Base-by-base conservation (phyloP, 2,113 vertebrate species). In the Aleadryas rufinucha region DNA sequence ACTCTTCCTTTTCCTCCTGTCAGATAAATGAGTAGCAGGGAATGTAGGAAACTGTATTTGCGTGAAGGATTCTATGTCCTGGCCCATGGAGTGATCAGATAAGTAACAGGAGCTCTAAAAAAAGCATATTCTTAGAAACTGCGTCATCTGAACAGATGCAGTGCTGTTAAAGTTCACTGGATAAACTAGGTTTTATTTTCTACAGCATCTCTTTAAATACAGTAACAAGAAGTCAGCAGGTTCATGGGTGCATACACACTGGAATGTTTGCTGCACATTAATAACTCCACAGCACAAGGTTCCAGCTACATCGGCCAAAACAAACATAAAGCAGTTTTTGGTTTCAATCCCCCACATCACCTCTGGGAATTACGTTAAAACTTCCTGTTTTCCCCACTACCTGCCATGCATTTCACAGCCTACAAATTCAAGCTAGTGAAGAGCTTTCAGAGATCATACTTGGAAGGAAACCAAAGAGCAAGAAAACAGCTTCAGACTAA, bases 191-290 rank as follows among this genome's bases (percentile, higher is more conserved):
- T 71, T 93, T 94, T 96, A 89, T 96, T 96, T 94, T 93, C 91
- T 92, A 71, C 91, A 89, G 60, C 91, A 89, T 65, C 69, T 82
- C 61, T 95, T 95, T 97, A 96, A 96, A 95, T 84, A 92, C 87
- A 69, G 89, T 16, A 95, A 94, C 80, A 54, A 96, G 87, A 91
- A 95, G 94, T 82, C 95, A 97, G 72, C 91, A 95, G 91, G 95
- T 95, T 75, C 94, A 87, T 45, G 77, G 77, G 61, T 92, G 84
- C 63, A 47, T 91, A 64, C 69, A 31, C 82, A 71, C 75, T 95
- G 92, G 90, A 92, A 97, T 85, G 77, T 90, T 97, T 89, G 42
- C 89, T 85, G 76, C 54, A 76, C 89, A 68, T 93, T 93, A 96
- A 93, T 95, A 94, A 93, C 69, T 85, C 42, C 39, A 66, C 83